Evolutionary conservation across 1,140 invertebrate genomes (phyloP), one percentile per base, ranked within the genome.

Genomic region (Euwallacea similis): DNA sequence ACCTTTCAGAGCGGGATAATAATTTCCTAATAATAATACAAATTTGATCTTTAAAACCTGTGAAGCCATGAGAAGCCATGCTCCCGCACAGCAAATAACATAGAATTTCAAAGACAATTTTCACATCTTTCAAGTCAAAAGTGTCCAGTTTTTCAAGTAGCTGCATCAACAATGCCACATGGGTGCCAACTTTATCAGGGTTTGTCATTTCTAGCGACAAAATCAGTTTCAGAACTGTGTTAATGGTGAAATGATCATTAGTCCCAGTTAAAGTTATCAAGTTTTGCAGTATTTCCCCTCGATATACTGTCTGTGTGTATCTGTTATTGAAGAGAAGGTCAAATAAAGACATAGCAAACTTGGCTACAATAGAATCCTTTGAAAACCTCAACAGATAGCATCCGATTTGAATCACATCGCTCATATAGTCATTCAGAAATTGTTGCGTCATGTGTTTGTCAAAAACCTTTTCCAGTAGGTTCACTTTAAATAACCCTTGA

Each of bases 21-120:
- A 89, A 86, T 72, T 90, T 90, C 50, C 86, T 84, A 1, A 89
- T 78, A 2, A 88, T 66, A 80, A 88, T 88, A 71, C 84, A 84
- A 43, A 89, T 82, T 73, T 89, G 87, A 75, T 88, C 85, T 63
- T 85, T 82, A n/a, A 89, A 78, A 7, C 81, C 79, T 16, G 82
- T 77, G 55, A 84, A 80, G 13, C 81, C 81, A 2, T 81, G 70
- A 65, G 82, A 76, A 9, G 82, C 78, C 64, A 77, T 80, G 75
- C 75, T 80, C 33, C 77, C 85, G 83, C 78, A 89, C 47, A 81
- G 86, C 73, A 83, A 85, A 72, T 72, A 84, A 76, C 80, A 88
- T 7, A 85, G 82, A 77, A 84, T 81, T 77, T 82, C 87, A 82
- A 83, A 85, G 71, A 79, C 83, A 66, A 79, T 72, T 47, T 83